Evolutionary conservation across 1,140 invertebrate genomes (phyloP), one percentile per base, ranked within the genome.

Genomic region (Drosophila seguyi): DNA sequence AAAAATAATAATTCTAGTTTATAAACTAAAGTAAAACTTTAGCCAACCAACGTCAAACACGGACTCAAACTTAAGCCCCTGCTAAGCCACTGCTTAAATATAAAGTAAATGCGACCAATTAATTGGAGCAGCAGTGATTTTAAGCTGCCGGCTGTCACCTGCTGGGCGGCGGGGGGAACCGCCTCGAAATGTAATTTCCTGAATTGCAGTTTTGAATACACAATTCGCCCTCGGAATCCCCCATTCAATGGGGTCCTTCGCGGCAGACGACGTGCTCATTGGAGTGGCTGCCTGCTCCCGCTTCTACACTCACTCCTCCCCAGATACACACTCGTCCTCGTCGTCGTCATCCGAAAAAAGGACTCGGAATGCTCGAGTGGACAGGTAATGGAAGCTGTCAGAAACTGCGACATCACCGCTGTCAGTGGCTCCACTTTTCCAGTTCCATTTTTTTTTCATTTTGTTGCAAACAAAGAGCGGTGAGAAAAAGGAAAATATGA

Each of bases 151-250:
- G 47, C 75, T 86, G 62, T 25, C 29, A 62, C 57, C 53, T 55
- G 25, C 27, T 45, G 68, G 42, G 75, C 4, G 22, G 44, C 20
- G 14, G 45, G 7, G 29, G 20, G 29, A 18, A 31, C 47, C 68
- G 58, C 75, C 69, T 76, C 65, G 62, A 56, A 69, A 73, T 76
- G 59, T 76, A 84, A 88, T 88, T 88, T 77, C 67, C 79, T 59
- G 80, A 57, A 68, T 52, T 77, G 76, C 68, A 63, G 75, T 81
- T 81, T 88, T 78, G 79, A 87, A 88, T 84, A 71, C 77, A 78
- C 61, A 68, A 80, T 78, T 87, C 66, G 55, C 22, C 22, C 44
- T 6, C 47, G 47, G 44, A 5, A 10, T 11, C 20, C 52, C 71
- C 8, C 72, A 58, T 57, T 61, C 52, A 60, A 60, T 77, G 75